Evolutionary conservation across 2,888 invertebrate genomes (phyloP).

Genomic region (Megaustenia siamemsis): DNA sequence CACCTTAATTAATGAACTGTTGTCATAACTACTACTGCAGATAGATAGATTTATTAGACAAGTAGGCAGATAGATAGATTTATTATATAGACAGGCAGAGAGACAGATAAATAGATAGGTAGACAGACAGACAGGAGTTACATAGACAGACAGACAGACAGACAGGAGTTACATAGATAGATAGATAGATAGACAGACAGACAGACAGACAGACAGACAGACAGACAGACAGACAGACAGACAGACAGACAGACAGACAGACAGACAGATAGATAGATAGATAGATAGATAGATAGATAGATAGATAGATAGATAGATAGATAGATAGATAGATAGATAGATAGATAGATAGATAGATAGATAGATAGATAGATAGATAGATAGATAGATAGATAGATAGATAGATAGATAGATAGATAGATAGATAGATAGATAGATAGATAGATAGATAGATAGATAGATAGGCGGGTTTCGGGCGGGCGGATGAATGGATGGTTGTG

Average conservation of each 20-base stretch:
- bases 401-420: slow-evolving; percentile 9
- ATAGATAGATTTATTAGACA: too few relatives aligned
- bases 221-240: neutral
- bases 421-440: slow-evolving; percentile 9
- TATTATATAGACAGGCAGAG: too few relatives aligned
- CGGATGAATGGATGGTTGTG: neutral
- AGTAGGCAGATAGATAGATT: too few relatives aligned
- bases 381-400: slow-evolving; percentile 9
- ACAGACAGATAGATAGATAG: neutral
- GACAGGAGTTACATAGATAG: too few relatives aligned
- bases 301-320: slow-evolving; percentile 1
- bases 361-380: neutral
- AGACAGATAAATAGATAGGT: too few relatives aligned
- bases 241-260: neutral
- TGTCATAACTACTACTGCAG: too few relatives aligned
- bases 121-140: too few relatives aligned
- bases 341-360: slow-evolving; percentile 24
- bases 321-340: neutral
- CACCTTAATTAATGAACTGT: too few relatives aligned
- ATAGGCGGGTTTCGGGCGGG: neutral
- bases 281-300: slow-evolving; percentile 1
- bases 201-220: neutral
- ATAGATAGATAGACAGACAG: neutral
- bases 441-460: slow-evolving; percentile 9
- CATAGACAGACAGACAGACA: too few relatives aligned